Conservation (phyloP, 2,797 vertebrate species). For the Odontamblyopus lacepedii region DNA sequence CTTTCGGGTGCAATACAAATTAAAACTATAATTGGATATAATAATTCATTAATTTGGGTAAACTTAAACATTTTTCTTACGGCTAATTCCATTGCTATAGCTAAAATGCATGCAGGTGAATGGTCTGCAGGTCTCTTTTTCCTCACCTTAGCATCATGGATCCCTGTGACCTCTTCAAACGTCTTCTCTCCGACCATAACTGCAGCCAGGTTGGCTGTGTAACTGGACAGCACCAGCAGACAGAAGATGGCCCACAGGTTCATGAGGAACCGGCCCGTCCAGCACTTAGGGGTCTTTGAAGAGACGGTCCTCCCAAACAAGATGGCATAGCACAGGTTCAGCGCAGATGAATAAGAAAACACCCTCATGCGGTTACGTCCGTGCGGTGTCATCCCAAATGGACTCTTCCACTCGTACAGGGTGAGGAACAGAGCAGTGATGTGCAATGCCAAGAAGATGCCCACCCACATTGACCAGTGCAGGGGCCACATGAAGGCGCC, state of each 20-base stretch:
- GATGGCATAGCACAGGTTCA: conserved; percentile 93
- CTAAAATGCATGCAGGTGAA: not conserved
- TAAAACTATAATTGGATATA: too few relatives aligned
- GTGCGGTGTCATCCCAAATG: conserved; percentile 89
- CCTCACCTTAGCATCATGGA: conserved; percentile 86
- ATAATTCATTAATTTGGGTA: not conserved
- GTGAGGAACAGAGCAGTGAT: conserved; percentile 90
- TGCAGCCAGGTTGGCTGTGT: conserved; percentile 90
- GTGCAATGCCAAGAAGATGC: conserved; percentile 88
- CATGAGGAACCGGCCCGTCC: conserved; percentile 93
- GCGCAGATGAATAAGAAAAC: conserved; percentile 92
- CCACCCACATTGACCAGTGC: conserved; percentile 96
- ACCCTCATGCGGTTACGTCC: conserved; percentile 87
- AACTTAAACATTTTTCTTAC: not conserved
- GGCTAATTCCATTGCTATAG: not conserved
- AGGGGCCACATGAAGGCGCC: conserved; percentile 94
- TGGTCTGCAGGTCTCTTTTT: not conserved
- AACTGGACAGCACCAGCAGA: conserved; percentile 92
- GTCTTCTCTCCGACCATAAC: conserved; percentile 95
- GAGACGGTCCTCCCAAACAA: conserved; percentile 90
- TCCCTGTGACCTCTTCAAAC: conserved; percentile 88
- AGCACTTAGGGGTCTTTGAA: conserved; percentile 92
- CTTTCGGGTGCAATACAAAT: too few relatives aligned
- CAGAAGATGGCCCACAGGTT: conserved; percentile 96
- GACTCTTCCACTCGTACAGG: conserved; percentile 92